phyloP scores from a whole-genome alignment of 2,113 vertebrate genomes.

The Thalassoma bifasciatum region DNA sequence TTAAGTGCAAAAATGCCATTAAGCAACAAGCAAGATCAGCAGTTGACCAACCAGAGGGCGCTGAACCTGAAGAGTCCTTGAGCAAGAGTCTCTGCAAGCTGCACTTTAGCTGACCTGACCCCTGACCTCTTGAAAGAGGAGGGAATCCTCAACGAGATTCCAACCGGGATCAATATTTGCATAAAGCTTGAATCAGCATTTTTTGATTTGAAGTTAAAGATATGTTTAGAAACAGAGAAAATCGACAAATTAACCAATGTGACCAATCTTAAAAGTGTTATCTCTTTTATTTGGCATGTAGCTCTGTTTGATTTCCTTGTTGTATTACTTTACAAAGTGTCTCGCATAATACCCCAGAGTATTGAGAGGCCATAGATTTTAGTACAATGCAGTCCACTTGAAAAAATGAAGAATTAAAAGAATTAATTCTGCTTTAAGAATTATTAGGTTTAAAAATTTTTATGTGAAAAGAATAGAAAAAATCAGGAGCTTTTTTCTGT shows the following conservation, averaged over 20 bases:
- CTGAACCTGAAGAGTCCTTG: neutral
- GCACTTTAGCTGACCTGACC: conserved; percentile 12
- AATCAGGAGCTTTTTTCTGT: conserved; percentile 39
- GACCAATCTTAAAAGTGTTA: conserved; percentile 23
- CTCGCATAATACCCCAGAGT: conserved; percentile 34
- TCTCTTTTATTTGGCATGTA: conserved; percentile 46
- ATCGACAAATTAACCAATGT: neutral
- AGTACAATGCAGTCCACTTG: neutral
- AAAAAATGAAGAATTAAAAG: neutral
- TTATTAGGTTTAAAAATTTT: conserved; percentile 40
- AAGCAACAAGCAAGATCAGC: conserved; percentile 24
- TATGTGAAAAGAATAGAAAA: conserved; percentile 13
- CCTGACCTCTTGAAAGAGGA: conserved; percentile 32
- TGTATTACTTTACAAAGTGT: conserved; percentile 27
- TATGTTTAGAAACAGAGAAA: neutral
- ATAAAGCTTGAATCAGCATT: conserved; percentile 44
- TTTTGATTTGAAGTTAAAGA: conserved; percentile 19
- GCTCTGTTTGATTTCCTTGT: conserved; percentile 29
- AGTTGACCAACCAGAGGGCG: neutral
- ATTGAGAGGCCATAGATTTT: conserved; percentile 30
- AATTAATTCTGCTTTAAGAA: conserved; percentile 47
- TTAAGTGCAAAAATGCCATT: conserved; percentile 46
- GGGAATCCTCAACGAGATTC: conserved; percentile 3
- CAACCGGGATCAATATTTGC: conserved; percentile 13
- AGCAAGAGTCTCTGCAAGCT: conserved; percentile 20